Evolutionary conservation across 2,797 vertebrate genomes (phyloP).

Genomic region (Bovichtus variegatus): DNA sequence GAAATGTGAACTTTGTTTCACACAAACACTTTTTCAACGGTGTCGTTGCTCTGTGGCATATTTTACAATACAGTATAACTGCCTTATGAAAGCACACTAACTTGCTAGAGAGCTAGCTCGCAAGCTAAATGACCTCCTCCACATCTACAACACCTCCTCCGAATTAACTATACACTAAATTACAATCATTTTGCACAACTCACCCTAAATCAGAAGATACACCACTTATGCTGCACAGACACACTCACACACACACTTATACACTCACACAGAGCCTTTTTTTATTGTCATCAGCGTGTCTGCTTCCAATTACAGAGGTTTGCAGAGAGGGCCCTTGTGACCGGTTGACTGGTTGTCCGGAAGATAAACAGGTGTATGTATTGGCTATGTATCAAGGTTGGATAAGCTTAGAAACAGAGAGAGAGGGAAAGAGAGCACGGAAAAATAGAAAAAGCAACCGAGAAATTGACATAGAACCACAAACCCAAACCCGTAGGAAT

Average conservation of each 20-base stretch:
- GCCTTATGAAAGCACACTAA: constrained; percentile 9
- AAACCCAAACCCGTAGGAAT: constrained; percentile 55
- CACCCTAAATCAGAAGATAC: constrained; percentile 29
- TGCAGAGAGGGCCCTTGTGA: constrained; percentile 66
- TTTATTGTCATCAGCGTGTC: constrained; percentile 70
- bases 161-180: constrained; percentile 17
- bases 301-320: constrained; percentile 80
- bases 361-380: constrained; percentile 82
- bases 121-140: not conserved
- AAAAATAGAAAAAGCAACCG: constrained; percentile 16
- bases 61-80: constrained; percentile 1
- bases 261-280: constrained; percentile 26
- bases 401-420: constrained; percentile 58
- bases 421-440: constrained; percentile 16
- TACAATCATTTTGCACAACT: constrained; percentile 27
- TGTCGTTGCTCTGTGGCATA: constrained; percentile 4
- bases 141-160: constrained; percentile 11
- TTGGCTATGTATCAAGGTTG: constrained; percentile 79
- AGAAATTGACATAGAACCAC: constrained; percentile 56
- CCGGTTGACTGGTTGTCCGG: constrained; percentile 73
- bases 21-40: not conserved
- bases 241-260: constrained; percentile 12
- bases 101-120: not conserved
- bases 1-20: not conserved
- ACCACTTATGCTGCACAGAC: constrained; percentile 16